Conservation (phyloP, 2,888 invertebrate species). For the Andrena chrysosceles region DNA sequence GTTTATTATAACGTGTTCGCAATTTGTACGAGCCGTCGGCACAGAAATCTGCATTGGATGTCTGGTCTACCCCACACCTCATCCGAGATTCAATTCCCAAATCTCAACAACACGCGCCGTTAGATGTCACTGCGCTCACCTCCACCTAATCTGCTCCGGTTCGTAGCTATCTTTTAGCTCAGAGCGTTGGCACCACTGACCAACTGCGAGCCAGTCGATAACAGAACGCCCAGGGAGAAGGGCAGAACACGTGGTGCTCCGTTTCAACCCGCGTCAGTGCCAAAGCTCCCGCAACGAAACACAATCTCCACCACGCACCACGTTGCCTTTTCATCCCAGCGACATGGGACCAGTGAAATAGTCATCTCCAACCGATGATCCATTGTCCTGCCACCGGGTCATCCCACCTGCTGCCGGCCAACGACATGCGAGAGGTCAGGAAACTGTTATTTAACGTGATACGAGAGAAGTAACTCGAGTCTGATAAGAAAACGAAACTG, state of each 20-base stretch:
- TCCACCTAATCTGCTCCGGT: too few relatives aligned
- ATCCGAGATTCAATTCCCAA: too few relatives aligned
- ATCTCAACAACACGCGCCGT: too few relatives aligned
- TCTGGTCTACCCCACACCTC: too few relatives aligned
- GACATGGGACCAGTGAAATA: not conserved
- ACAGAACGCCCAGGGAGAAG: not conserved
- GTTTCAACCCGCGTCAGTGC: not conserved
- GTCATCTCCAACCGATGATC: too few relatives aligned
- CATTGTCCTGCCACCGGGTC: not conserved
- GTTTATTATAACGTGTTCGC: too few relatives aligned
- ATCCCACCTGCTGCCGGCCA: not conserved
- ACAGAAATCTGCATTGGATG: too few relatives aligned
- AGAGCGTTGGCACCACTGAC: conserved; percentile 1
- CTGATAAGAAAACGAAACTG: not conserved
- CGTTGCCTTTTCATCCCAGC: not conserved
- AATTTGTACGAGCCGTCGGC: too few relatives aligned
- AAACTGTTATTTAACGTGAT: not conserved
- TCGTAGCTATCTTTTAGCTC: not conserved
- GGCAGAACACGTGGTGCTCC: conserved; percentile 9
- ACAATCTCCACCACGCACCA: not conserved
- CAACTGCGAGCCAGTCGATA: not conserved
- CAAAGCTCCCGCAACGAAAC: not conserved
- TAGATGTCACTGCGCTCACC: too few relatives aligned
- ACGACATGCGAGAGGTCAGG: conserved; percentile 5
- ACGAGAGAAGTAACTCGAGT: not conserved